Evolutionary conservation across 2,113 vertebrate species (phyloP), one percentile per base, ranked within the genome.

Genomic region (Plectropomus leopardus): DNA sequence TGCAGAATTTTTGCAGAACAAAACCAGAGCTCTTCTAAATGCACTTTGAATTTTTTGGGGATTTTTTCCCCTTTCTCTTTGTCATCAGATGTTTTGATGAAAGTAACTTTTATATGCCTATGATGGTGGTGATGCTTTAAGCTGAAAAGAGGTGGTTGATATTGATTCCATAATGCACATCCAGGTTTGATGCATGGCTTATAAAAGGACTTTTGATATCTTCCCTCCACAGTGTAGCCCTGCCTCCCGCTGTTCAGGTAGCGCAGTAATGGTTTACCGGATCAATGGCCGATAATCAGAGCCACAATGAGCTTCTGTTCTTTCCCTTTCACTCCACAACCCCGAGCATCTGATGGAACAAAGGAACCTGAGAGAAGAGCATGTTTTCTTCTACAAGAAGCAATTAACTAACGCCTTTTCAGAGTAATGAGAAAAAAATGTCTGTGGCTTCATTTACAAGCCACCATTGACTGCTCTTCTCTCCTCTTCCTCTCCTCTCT

Each of bases 201-300:
- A 72, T 69, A 30, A 86, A 88, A 82, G 32, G 15, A 45, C 67
- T 61, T 76, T 72, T 86, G 85, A 86, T 86, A 79, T 80, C 71
- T 80, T 60, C 14, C 47, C 71, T 69, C 47, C 17, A 47, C 54
- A 45, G 11, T 80, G 7, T 11, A 7, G 11, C 45, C n/a, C 44
- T 76, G 67, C 77, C 72, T 58, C 61, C 48, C 61, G 40, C 60
- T 72, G 79, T 80, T 78, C 60, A 80, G 59, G 24, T 65, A 24
- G 61, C 45, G 55, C 78, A 60, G 63, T 82, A 84, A 88, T 80
- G 44, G 72, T 69, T 42, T 84, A 42, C 23, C 40, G 67, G 86
- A 89, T 93, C 91, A 75, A 88, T 90, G 79, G 30, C 50, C 71
- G 80, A 85, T 89, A 86, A 84, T 88, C 71, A 86, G 28, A 24